Conservation (phyloP, 2,888 invertebrate species). For the Arge pagana region DNA sequence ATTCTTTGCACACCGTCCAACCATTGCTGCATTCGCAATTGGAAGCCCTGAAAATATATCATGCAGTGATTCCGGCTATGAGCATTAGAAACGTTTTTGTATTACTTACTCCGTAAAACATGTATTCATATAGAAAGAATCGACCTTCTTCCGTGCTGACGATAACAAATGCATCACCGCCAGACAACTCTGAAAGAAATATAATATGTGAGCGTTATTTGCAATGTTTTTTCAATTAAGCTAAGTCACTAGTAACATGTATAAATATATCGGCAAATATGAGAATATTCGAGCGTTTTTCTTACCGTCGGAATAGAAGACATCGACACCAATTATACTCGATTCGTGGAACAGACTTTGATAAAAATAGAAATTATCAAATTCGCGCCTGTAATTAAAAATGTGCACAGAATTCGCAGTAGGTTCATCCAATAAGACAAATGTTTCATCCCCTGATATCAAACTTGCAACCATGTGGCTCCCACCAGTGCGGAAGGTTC, state of each 20-base stretch:
- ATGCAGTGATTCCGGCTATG: background rate
- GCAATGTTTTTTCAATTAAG: background rate
- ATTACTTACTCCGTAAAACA: conserved; percentile 38
- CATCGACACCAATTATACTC: conserved; percentile 35
- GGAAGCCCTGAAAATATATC: conserved; percentile 41
- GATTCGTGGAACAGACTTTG: conserved; percentile 44
- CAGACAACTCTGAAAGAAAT: conserved; percentile 32
- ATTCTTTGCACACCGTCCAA: conserved; percentile 37
- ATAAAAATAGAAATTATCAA: conserved; percentile 41
- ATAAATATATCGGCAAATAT: background rate
- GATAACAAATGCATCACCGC: conserved; percentile 37
- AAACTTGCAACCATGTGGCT: conserved; percentile 41
- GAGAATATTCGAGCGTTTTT: background rate
- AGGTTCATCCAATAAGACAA: conserved; percentile 43
- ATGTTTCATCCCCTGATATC: conserved; percentile 32
- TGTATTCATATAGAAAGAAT: conserved; percentile 45
- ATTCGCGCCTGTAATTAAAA: conserved; percentile 35
- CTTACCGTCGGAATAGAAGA: conserved; percentile 44
- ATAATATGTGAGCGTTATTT: background rate
- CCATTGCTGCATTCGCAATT: conserved; percentile 34
- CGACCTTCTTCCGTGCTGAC: conserved; percentile 41
- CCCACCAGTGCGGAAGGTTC: conserved; percentile 39
- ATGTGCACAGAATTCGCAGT: conserved; percentile 41
- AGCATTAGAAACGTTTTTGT: background rate
- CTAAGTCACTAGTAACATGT: background rate